These are phyloP conservation scores for Raphicerus campestris DNA, from an alignment of 2,113 vertebrate genomes.

Conservation along the genomic window DNA sequence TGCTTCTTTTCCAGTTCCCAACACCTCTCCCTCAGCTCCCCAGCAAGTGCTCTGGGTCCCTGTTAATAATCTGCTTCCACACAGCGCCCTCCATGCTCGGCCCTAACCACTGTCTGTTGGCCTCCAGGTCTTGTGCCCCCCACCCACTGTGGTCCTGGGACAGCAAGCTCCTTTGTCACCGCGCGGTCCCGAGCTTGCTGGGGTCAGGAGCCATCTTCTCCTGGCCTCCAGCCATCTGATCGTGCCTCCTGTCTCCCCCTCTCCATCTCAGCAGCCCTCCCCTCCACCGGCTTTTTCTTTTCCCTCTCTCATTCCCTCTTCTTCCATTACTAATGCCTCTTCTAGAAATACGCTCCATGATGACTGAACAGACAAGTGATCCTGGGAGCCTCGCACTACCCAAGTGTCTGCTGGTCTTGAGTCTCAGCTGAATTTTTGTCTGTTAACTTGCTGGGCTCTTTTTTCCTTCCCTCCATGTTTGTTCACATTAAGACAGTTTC, in stretches of 20 bases:
- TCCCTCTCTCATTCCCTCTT: not conserved
- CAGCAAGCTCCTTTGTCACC: constrained; percentile 29
- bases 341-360: not conserved
- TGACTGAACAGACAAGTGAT: fast-evolving
- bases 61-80: not conserved
- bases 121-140: not conserved
- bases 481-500: not conserved
- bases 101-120: not conserved
- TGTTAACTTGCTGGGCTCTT: not conserved
- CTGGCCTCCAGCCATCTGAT: not conserved
- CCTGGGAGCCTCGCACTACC: not conserved
- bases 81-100: not conserved
- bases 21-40: not conserved
- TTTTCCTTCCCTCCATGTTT: not conserved
- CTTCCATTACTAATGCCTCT: not conserved
- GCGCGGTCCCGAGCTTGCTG: not conserved
- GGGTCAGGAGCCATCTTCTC: not conserved
- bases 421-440: not conserved
- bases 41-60: not conserved
- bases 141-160: not conserved
- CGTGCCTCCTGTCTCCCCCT: not conserved
- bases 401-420: not conserved
- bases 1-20: not conserved
- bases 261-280: not conserved
- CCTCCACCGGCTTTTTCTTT: not conserved